Conservation (phyloP, 2,797 vertebrate genomes). For the Sebastes ruberrimus region DNA sequence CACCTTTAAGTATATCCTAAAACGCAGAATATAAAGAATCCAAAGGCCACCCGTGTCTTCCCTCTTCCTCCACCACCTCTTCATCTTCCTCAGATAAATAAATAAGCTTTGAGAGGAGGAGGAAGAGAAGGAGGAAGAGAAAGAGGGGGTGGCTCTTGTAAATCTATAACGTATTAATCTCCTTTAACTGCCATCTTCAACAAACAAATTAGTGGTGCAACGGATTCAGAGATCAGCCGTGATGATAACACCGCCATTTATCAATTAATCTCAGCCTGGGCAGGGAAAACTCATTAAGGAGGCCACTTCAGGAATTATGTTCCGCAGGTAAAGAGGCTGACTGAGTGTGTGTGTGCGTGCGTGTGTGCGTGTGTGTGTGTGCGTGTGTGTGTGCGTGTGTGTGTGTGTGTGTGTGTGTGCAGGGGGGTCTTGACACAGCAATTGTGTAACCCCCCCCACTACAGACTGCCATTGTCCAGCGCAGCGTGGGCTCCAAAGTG, state of each 20-base stretch:
- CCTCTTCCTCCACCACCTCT: constrained; percentile 9
- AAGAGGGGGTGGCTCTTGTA: constrained; percentile 41
- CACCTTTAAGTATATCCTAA: neutral
- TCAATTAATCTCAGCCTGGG: constrained; percentile 82
- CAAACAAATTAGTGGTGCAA: constrained; percentile 85
- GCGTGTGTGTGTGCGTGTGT: constrained; percentile 21
- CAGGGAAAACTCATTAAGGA: constrained; percentile 83
- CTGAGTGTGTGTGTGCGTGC: constrained; percentile 43
- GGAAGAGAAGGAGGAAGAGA: constrained; percentile 17
- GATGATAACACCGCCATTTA: constrained; percentile 77
- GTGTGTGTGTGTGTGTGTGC: neutral
- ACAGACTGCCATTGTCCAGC: constrained; percentile 78
- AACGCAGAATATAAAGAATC: neutral
- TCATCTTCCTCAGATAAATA: constrained; percentile 41
- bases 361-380: constrained; percentile 26
- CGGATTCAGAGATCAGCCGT: constrained; percentile 80
- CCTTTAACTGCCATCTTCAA: constrained; percentile 82
- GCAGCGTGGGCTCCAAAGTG: constrained; percentile 73
- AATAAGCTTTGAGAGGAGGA: constrained; percentile 39
- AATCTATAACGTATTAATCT: constrained; percentile 82
- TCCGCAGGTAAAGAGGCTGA: constrained; percentile 70
- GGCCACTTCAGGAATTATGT: constrained; percentile 76
- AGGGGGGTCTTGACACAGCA: constrained; percentile 46
- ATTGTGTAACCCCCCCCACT: constrained; percentile 45
- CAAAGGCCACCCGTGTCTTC: neutral